Base-by-base conservation (phyloP, 2,113 vertebrate species). In the Pedetes capensis region DNA sequence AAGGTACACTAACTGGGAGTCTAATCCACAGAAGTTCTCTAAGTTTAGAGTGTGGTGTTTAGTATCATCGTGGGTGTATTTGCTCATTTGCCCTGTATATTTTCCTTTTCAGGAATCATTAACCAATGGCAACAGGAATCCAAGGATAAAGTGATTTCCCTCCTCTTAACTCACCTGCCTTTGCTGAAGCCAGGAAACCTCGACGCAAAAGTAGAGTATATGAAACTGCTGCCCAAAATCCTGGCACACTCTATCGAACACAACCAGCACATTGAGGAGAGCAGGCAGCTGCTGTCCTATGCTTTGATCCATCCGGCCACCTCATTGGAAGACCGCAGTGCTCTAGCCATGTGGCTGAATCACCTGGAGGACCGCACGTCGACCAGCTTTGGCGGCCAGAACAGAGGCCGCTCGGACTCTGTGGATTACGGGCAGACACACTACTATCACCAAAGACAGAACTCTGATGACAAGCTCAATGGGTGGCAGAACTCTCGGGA, bases 281-380 rank as follows among this genome's bases (percentile, higher is more conserved):
- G 99, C 94, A 98, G 99, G 89, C 99, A 99, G 98, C 99, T 99
- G 92, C 98, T 99, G 44, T 99, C 99, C 95, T 99, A 99, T 1
- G 99, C 99, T 80, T 98, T 99, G 98, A 99, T 99, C 74, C 99
- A 99, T 96, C 99, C 99, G 0, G 99, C 99, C 98, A 99, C 99
- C 23, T 99, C 99, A 3, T 92, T 99, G 91, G 99, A 99, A 66
- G 99, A 99, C 98, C 98, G 99, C 37, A 98, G 99, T 0, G 99
- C 99, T 53, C 98, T 99, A 91, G 99, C 99, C 27, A 99, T 99
- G 97, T 99, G 99, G 99, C 99, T 99, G 87, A 99, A 99, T 98
- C 99, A 99, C 98, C 98, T 99, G 97, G 99, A 99, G 98, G 99
- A 99, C 97, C 99, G 99, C 69, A 99, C 99, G 0, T 99, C 99